Evolutionary conservation across 2,888 invertebrate genomes (phyloP), one percentile per base, ranked within the genome.

Genomic region (Atrina japonica): DNA sequence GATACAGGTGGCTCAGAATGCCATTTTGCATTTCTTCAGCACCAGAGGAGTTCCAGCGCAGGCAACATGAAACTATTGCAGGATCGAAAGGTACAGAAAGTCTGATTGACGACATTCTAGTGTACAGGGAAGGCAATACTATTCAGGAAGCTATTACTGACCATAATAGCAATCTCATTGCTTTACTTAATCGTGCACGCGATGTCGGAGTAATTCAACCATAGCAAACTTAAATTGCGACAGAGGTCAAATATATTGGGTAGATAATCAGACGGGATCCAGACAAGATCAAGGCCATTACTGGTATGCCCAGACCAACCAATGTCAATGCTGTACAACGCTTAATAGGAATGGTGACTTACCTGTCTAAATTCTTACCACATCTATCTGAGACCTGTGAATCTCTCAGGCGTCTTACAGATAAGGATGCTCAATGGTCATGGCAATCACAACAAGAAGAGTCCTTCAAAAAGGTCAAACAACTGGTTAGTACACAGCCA

Each of bases 1-100:
- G 79, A 45, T 77, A 75, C 56, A 43, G 75, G 23, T 81, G 77
- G 64, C 27, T 53, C 7, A 40, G 53, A 11, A 30, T 53, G 40
- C 64, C 41, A 16, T 65, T 65, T 43, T 35, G 53, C 40, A 40
- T 58, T 16, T 58, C 58, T 9, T 58, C 58, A 3, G 58, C 58
- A 23, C 29, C 60, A 6, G 66, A 43, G 27, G 55, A 66, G 18
- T 66, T 43, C n/a, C 66, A 66, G 41, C 64, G 56, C n/a, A 55
- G 45, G 25, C 56, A 55, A 29, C 55, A 65, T 43, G 56, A 64
- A 30, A 41, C 23, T 16, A 27, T 41, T 25, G 53, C 50, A 41
- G 64, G 64, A n/a, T 50, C 50, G 3, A 2, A 49, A n/a, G 63
- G 63, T 18, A 35, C 50, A n/a, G 50, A 63, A 63, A 16, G 21